A percentile compares a stretch with the other conserved stretches of the same genome.
Conservation (phyloP, 2,113 vertebrate genomes). For the Corythaeola cristata region DNA sequence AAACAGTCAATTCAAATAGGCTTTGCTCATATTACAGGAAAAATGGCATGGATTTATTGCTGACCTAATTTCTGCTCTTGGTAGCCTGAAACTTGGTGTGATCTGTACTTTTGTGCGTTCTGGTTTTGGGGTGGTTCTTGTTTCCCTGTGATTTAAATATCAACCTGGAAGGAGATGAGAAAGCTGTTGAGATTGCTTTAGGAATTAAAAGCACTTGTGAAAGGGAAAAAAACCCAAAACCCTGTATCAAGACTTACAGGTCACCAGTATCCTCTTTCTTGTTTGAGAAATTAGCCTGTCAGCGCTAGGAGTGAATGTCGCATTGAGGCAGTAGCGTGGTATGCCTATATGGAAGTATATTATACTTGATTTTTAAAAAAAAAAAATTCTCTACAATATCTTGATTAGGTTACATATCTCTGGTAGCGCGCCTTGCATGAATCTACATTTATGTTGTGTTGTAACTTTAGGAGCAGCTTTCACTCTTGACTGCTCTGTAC, state of each 20-base stretch:
- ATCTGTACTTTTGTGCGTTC: not conserved
- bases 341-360: not conserved
- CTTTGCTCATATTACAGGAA: not conserved
- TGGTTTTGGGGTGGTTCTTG: not conserved
- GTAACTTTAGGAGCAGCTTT: not conserved
- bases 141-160: not conserved
- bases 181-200: not conserved
- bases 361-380: not conserved
- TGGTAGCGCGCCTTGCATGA: not conserved
- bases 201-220: not conserved
- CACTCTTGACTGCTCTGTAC: not conserved
- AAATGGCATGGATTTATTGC: not conserved
- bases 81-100: not conserved
- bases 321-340: not conserved
- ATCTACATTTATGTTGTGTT: not conserved
- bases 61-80: not conserved
- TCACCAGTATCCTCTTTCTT: not conserved
- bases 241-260: not conserved
- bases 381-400: not conserved
- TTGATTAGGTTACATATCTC: not conserved
- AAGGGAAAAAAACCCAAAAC: not conserved
- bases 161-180: not conserved
- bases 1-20: not conserved
- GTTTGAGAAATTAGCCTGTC: not conserved
- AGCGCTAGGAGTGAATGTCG: not conserved